Evolutionary conservation across 2,888 invertebrate genomes (phyloP).

Genomic region (Junonia oenone): DNA sequence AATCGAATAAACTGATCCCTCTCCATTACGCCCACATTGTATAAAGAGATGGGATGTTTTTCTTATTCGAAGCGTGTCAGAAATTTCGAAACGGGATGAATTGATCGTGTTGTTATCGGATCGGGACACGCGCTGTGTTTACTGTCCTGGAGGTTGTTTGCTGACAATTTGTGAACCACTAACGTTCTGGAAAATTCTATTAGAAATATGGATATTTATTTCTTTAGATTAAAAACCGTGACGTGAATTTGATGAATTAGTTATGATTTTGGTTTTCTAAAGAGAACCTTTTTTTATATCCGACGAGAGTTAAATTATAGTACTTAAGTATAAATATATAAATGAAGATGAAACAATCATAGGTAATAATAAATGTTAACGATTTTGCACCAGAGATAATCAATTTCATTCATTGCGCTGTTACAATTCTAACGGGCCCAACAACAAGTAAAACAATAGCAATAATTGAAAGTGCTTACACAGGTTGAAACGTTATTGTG

Average conservation of each 20-base stretch:
- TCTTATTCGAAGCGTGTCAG: conserved; percentile 4
- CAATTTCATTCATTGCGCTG: background rate
- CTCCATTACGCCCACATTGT: background rate
- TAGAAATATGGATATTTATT: background rate
- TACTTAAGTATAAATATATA: too few relatives aligned
- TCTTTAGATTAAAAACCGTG: background rate
- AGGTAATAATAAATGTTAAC: background rate
- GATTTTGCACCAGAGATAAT: background rate
- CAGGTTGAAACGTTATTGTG: conserved; percentile 4
- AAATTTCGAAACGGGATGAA: conserved; percentile 16
- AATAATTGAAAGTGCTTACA: conserved; percentile 17
- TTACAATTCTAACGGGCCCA: conserved; percentile 1
- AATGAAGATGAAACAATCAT: background rate
- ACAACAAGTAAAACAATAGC: conserved; percentile 8
- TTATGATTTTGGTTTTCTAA: too few relatives aligned
- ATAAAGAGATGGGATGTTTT: background rate
- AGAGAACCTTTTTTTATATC: too few relatives aligned
- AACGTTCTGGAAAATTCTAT: background rate
- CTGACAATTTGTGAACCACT: background rate
- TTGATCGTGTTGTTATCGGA: conserved; percentile 11
- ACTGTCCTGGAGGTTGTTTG: background rate
- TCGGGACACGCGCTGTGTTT: conserved; percentile 8
- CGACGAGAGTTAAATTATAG: too few relatives aligned
- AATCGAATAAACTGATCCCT: background rate
- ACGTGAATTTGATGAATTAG: background rate